Base-by-base conservation (phyloP, 1,140 invertebrate genomes). In the Diploscapter pachys region DNA sequence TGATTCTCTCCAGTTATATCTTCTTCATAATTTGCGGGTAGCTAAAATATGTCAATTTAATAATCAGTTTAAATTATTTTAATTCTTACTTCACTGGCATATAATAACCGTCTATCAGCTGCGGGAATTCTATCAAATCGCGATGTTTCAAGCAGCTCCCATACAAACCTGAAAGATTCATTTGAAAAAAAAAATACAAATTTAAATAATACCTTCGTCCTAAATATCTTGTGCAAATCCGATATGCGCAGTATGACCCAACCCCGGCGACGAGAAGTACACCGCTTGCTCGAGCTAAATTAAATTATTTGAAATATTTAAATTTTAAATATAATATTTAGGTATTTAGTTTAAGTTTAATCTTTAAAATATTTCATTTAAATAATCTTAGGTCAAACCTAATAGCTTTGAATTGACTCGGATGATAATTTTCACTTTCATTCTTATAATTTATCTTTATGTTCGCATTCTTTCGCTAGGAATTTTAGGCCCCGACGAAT, bases 231-330 rank as follows among this genome's bases (percentile, higher is more conserved):
- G 67, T 69, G 5, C 68, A 73, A 49, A 81, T 79, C 65, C 81
- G 59, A 63, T 81, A 81, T 8, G 80, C 80, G 54, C 81, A 81
- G 71, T 83, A 81, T 3, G 80, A 81, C 5, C 81, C 81, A 31
- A 81, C 74, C 3, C 81, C 78, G 53, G 80, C 80, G 9, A 81
- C 73, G 6, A 81, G 64, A 31, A 81, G 65, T 5, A 81, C 78
- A 53, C 80, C 80, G 53, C 81, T 80, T 9, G 80, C 80, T 64
- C 81, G 67, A 3, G 80, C 80, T 81, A 71, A 72, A 81, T 82
- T 79, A 49, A 48, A 11, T 9, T 9, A 57, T 74, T 67, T 11
- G n/a, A 67, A 49, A 67, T 67, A 50, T 67, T 67, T 13, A 13
- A 59, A 59, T 59, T 59, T 59, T 31, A 59, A 59, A 59, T 31